phyloP scores from a whole-genome alignment of 2,113 vertebrate species.

The Pseudorectes ferrugineus region DNA sequence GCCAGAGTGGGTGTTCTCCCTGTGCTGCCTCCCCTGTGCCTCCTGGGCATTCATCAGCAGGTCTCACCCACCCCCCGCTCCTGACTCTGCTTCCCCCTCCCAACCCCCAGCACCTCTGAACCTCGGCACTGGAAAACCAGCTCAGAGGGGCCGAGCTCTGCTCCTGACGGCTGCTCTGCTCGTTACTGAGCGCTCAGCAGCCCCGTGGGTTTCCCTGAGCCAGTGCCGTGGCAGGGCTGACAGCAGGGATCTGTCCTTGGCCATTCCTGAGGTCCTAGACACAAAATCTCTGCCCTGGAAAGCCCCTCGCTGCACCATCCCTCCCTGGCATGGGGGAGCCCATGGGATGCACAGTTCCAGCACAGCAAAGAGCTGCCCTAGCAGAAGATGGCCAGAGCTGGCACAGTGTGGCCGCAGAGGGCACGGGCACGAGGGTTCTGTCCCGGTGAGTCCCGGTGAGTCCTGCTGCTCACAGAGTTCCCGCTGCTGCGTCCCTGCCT shows the following conservation, averaged over 20 bases:
- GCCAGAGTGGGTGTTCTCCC: background rate
- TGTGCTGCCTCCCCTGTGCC: accelerated
- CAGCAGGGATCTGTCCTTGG: background rate
- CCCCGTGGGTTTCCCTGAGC: background rate
- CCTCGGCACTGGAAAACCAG: accelerated
- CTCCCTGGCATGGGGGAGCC: accelerated
- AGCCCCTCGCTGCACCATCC: background rate
- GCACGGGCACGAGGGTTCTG: accelerated
- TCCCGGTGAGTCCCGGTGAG: background rate
- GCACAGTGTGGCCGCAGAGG: accelerated
- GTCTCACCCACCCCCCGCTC: background rate
- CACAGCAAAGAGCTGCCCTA: background rate
- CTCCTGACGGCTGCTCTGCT: background rate
- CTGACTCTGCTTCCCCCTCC: background rate
- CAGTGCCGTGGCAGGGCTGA: background rate
- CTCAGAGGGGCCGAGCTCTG: accelerated
- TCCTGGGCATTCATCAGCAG: background rate
- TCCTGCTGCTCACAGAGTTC: accelerated
- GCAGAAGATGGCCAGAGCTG: background rate
- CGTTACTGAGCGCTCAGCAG: accelerated
- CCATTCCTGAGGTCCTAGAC: accelerated
- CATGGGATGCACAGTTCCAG: background rate
- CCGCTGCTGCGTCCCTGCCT: background rate
- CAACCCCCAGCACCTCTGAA: background rate
- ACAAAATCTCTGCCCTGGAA: background rate